These are phyloP conservation scores for Mesoclemmys tuberculata DNA, from an alignment of 2,113 vertebrate genomes.

Conservation along the genomic window DNA sequence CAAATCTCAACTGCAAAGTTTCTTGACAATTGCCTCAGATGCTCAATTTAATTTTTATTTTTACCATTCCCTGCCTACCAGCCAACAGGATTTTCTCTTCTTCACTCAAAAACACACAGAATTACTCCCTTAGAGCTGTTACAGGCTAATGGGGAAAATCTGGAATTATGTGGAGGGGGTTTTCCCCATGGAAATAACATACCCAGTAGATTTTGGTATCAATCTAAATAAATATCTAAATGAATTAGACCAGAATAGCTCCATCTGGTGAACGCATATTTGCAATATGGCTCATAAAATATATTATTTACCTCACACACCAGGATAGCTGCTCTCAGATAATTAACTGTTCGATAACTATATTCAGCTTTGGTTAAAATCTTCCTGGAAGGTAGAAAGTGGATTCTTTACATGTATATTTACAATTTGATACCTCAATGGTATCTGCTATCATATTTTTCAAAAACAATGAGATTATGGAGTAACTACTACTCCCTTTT, in stretches of 20 bases:
- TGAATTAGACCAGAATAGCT: neutral
- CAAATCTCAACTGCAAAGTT: neutral
- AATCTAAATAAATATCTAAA: neutral
- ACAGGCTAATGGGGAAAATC: neutral
- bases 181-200: accelerated
- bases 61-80: neutral
- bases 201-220: neutral
- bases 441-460: neutral
- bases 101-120: neutral
- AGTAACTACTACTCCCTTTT: neutral
- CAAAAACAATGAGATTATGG: neutral
- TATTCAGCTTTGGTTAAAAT: neutral
- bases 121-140: neutral
- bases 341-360: neutral
- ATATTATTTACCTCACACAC: neutral
- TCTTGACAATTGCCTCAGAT: neutral
- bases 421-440: neutral
- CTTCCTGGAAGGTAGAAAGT: neutral
- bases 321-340: neutral
- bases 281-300: neutral
- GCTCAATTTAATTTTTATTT: neutral
- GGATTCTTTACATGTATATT: neutral
- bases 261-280: neutral
- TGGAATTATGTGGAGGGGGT: neutral
- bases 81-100: neutral